Evolutionary conservation across 2,888 invertebrate species (phyloP), one percentile per base, ranked within the genome.

Genomic region (Volucella inanis): DNA sequence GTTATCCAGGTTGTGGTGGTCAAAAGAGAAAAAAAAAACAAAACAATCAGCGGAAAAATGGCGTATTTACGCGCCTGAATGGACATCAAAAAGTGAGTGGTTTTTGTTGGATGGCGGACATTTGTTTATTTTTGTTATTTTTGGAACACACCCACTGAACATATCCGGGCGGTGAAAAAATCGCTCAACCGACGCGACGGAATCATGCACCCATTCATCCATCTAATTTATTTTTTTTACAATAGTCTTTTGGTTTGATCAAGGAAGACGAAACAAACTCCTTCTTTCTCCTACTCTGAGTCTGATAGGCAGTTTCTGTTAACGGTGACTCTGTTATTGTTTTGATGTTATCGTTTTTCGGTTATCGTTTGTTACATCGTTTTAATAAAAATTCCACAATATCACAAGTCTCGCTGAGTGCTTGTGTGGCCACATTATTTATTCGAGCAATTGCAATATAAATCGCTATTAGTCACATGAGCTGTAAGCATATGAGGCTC

Each of bases 311-410:
- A 43, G 50, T 43, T 4, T n/a, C 22, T 12, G 57, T 18, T 38
- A 57, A 10, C n/a, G 10, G 62, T 31, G 10, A 47, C 50, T 14
- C 11, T n/a, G 75, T 61, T 80, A 80, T 85, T 85, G 85, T 85
- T 85, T 85, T 81, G 85, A 85, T 85, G 80, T 77, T 81, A 80
- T 82, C 82, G 70, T 71, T 54, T 22, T 22, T 22, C 22, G 82
- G 77, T 82, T 72, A 78, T 85, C 76, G 85, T 77, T 81, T 77
- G 81, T 81, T 72, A 85, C 57, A 81, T 85, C 76, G 72, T 77
- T 85, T 85, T 85, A 85, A 85, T 85, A 85, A 81, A 85, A 85
- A 85, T 85, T 85, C 85, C 84, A 67, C 79, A 80, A 59, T 67
- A 61, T 45, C 67, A 72, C 50, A 22, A 22, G 22, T 4, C 22